Conservation (phyloP, 2,113 vertebrate genomes). For the Murina feae region DNA sequence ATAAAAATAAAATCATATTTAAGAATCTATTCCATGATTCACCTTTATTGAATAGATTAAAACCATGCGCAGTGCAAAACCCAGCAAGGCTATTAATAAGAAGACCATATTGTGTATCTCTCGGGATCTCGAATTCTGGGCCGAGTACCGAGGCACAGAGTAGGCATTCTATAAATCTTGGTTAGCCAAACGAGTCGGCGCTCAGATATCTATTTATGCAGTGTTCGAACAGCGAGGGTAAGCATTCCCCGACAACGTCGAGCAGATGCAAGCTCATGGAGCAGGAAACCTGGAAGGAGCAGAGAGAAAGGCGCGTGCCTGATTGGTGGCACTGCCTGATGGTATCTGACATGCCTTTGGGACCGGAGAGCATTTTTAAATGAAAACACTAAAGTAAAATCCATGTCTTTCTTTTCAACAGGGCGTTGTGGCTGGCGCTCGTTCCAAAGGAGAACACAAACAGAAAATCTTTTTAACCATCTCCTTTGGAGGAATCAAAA, state of each 20-base stretch:
- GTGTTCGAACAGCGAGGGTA: not conserved
- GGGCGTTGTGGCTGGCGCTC: slow-evolving; percentile 93
- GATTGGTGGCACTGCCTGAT: not conserved
- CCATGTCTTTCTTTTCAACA: slow-evolving; percentile 78
- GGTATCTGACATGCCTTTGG: slow-evolving; percentile 30
- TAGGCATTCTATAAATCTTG: not conserved
- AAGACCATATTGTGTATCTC: not conserved
- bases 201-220: not conserved
- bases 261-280: not conserved
- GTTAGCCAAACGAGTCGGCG: not conserved
- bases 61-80: not conserved
- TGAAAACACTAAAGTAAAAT: slow-evolving; percentile 54
- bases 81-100: not conserved
- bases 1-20: not conserved
- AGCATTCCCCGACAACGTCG: not conserved
- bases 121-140: not conserved
- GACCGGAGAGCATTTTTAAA: slow-evolving; percentile 43
- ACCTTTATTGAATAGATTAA: slow-evolving; percentile 11
- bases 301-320: rapidly evolving
- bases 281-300: not conserved
- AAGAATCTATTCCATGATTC: not conserved
- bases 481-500: slow-evolving; percentile 99
- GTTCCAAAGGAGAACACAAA: slow-evolving; percentile 98
- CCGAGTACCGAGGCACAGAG: not conserved
- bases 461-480: slow-evolving; percentile 97